phyloP scores from a whole-genome alignment of 2,888 invertebrate genomes.

The Prenolepis imparis region DNA sequence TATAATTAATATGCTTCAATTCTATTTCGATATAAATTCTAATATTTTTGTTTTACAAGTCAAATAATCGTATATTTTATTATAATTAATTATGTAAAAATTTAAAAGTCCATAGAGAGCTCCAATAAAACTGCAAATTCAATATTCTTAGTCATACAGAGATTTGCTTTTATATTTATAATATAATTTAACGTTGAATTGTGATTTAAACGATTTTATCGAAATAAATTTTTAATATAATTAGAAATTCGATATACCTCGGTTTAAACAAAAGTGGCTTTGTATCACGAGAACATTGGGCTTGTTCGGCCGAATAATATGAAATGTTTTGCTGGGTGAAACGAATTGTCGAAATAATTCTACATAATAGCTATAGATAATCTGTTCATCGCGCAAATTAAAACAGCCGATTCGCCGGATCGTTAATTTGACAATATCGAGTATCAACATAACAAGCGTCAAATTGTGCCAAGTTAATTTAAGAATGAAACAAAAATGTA shows the following conservation, averaged over 20 bases:
- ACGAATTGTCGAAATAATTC: constrained; percentile 72
- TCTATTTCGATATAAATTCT: neutral
- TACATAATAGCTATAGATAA: constrained; percentile 66
- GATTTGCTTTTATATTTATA: neutral
- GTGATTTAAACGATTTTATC: neutral
- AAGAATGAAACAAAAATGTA: constrained; percentile 15
- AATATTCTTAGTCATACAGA: neutral
- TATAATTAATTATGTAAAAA: neutral
- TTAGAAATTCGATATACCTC: constrained; percentile 29
- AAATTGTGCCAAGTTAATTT: constrained; percentile 62
- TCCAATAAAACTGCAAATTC: neutral
- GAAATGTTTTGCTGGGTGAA: constrained; percentile 45
- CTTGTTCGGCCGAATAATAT: constrained; percentile 33
- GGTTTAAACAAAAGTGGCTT: constrained; percentile 42
- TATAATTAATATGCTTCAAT: neutral
- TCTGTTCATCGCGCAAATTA: constrained; percentile 76
- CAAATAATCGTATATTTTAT: neutral
- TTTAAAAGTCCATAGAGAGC: neutral
- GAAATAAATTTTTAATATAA: constrained; percentile 37
- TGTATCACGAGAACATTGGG: constrained; percentile 11
- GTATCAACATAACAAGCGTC: constrained; percentile 74
- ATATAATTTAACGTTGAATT: neutral
- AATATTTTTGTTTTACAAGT: neutral
- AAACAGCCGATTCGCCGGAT: constrained; percentile 72
- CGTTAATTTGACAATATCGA: constrained; percentile 77